These are phyloP conservation scores for Rhaphigaster nebulosa DNA, from an alignment of 2,888 invertebrate genomes.

Conservation along the genomic window DNA sequence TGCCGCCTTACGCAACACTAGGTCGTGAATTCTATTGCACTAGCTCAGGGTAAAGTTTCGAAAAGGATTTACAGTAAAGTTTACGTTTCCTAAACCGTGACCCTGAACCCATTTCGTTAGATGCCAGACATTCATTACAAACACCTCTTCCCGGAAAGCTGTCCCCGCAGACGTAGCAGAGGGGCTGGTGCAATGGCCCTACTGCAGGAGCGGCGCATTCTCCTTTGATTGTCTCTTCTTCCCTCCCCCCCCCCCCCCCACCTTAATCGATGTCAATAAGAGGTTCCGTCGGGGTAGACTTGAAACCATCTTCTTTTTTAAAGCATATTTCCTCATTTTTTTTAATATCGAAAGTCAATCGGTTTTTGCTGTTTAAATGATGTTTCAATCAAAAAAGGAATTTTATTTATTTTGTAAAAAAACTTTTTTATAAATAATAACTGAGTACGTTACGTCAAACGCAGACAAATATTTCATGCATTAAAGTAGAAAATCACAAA, in stretches of 20 bases:
- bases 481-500: too few species aligned
- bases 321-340: background rate
- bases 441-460: too few species aligned
- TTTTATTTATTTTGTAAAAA: background rate
- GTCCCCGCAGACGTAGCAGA: background rate
- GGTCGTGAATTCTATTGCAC: background rate
- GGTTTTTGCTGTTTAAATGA: background rate
- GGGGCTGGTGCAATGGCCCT: constrained; percentile 3
- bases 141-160: background rate
- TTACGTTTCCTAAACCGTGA: background rate
- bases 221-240: background rate
- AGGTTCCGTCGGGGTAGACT: background rate
- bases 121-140: background rate
- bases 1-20: background rate
- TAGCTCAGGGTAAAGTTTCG: background rate
- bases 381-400: background rate
- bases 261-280: constrained; percentile 24
- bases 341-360: background rate
- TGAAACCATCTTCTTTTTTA: background rate
- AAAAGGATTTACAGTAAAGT: background rate
- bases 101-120: background rate
- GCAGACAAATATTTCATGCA: too few species aligned
- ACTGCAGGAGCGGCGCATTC: constrained; percentile 17
- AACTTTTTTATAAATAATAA: too few species aligned
- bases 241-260: background rate